Conservation (phyloP, 1,140 invertebrate genomes). For the Camponotus floridanus region DNA sequence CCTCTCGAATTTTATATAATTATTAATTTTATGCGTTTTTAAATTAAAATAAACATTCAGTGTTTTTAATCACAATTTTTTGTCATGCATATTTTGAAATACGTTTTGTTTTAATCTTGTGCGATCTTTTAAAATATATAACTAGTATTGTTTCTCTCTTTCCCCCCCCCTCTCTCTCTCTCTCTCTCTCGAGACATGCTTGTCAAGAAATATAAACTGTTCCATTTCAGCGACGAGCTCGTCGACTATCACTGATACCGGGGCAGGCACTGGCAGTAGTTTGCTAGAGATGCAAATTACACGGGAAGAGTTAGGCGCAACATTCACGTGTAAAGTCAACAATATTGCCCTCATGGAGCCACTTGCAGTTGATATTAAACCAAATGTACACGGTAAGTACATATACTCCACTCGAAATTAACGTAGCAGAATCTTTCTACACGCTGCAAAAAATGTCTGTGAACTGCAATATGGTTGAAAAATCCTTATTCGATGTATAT, state of each 20-base stretch:
- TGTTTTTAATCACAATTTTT: not conserved
- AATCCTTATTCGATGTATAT: not conserved
- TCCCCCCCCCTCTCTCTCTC: not conserved
- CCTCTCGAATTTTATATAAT: not conserved
- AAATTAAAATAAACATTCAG: not conserved
- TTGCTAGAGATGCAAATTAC: constrained; percentile 90
- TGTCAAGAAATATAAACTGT: constrained; percentile 31
- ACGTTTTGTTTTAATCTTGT: not conserved
- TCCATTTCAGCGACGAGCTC: constrained; percentile 79
- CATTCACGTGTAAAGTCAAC: constrained; percentile 92
- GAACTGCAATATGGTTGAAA: not conserved
- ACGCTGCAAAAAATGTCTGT: not conserved
- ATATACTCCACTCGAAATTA: not conserved
- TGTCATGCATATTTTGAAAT: not conserved
- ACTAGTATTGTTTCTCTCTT: not conserved
- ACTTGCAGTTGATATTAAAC: constrained; percentile 89
- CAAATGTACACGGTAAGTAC: constrained; percentile 94
- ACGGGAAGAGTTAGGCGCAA: constrained; percentile 91
- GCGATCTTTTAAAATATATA: not conserved
- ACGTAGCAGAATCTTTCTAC: not conserved
- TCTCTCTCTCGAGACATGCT: constrained; percentile 18
- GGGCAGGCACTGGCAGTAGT: constrained; percentile 89
- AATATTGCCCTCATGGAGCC: constrained; percentile 90
- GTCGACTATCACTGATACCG: constrained; percentile 85
- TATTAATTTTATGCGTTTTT: not conserved